These are phyloP conservation scores for Myocastor coypus DNA, from an alignment of 2,113 vertebrate species.

Conservation along the genomic window DNA sequence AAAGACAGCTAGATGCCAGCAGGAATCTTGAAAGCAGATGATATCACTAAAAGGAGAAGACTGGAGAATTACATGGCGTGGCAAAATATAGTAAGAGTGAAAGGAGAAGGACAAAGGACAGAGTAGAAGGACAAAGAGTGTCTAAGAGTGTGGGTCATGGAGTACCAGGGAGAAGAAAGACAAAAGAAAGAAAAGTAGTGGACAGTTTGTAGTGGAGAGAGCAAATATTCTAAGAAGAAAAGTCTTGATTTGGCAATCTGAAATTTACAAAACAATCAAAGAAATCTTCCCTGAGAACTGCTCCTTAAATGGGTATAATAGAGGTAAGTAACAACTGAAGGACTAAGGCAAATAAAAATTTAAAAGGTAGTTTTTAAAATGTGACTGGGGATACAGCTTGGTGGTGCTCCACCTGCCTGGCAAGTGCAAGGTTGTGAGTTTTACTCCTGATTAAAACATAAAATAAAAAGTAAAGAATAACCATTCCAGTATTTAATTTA, in stretches of 20 bases:
- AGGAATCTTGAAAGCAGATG: not conserved
- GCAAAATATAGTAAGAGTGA: not conserved
- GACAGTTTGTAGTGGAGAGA: not conserved
- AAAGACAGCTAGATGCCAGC: not conserved
- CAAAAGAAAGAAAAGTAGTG: not conserved
- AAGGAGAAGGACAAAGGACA: not conserved
- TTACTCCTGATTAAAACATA: no score
- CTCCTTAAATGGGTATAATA: not conserved
- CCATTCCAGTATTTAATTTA: not conserved
- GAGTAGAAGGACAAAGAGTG: not conserved
- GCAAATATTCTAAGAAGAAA: not conserved
- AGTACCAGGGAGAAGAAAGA: not conserved
- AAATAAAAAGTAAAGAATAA: not conserved
- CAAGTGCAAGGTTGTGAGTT: no score
- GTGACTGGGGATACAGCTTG: not conserved
- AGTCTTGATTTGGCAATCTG: not conserved
- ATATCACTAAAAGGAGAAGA: not conserved
- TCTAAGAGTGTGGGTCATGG: not conserved
- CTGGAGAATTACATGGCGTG: not conserved
- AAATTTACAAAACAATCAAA: not conserved
- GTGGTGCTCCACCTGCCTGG: no score
- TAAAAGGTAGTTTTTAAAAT: not conserved
- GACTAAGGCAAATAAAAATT: not conserved
- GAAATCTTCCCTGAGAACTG: not conserved
- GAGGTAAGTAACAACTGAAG: not conserved